Conservation (phyloP, 2,888 invertebrate species). For the Bugulina stolonifera region DNA sequence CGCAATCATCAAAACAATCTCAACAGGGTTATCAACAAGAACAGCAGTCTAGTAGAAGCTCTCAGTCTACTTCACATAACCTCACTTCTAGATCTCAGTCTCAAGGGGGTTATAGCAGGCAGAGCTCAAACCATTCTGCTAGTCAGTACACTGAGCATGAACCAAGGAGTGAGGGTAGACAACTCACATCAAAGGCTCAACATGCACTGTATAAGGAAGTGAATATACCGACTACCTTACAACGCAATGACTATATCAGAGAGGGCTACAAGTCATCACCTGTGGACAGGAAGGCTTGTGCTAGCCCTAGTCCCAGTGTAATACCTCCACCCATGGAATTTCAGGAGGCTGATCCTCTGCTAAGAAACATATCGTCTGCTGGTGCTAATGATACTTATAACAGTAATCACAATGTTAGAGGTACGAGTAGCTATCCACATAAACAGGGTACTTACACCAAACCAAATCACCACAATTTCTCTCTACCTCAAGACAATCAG, state of each 20-base stretch:
- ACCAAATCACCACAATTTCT: background rate
- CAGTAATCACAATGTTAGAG: background rate
- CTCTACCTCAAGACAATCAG: background rate
- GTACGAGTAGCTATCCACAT: background rate
- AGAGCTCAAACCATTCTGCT: background rate
- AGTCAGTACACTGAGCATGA: background rate
- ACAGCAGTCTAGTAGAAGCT: background rate
- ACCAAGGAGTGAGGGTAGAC: background rate
- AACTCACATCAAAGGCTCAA: background rate
- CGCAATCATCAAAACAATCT: background rate
- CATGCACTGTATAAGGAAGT: background rate
- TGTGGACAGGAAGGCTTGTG: background rate
- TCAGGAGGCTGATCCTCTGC: background rate
- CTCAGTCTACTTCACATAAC: background rate
- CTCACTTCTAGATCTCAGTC: background rate
- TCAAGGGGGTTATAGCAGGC: background rate
- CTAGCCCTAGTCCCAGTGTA: slow-evolving; percentile 17
- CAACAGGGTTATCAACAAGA: background rate
- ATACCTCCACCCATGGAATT: slow-evolving; percentile 23
- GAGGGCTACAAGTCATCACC: slow-evolving; percentile 1
- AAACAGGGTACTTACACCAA: background rate
- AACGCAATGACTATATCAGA: slow-evolving; percentile 9
- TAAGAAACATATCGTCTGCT: background rate
- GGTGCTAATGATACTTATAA: background rate
- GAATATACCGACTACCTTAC: slow-evolving; percentile 8